These are phyloP conservation scores for Meiosimyza platycephala DNA, from an alignment of 2,888 invertebrate species.

Conservation along the genomic window DNA sequence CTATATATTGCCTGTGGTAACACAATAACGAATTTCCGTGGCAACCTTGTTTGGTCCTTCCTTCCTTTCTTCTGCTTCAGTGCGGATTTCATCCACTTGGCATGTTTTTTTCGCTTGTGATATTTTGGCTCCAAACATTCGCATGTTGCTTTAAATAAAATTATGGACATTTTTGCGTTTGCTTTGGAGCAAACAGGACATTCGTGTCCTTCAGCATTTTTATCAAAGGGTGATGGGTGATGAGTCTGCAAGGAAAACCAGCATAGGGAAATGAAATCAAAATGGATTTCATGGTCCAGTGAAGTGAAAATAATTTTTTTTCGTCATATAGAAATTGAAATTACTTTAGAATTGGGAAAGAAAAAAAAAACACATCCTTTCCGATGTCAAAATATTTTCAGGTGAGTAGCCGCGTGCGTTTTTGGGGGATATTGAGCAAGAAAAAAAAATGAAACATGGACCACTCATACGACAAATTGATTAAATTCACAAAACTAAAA, in stretches of 20 bases:
- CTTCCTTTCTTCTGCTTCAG: conserved; percentile 42
- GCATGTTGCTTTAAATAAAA: conserved; percentile 35
- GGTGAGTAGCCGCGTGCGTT: no score
- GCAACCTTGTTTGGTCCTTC: conserved; percentile 55
- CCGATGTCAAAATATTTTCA: no score
- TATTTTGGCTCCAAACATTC: conserved; percentile 21
- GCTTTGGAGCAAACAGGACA: conserved; percentile 19
- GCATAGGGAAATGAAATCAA: conserved; percentile 53
- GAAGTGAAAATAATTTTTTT: conserved; percentile 52
- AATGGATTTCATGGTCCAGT: conserved; percentile 59
- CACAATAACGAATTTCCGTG: conserved; percentile 64
- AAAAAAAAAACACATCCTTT: no score
- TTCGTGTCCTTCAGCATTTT: conserved; percentile 28
- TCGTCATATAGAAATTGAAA: conserved; percentile 45
- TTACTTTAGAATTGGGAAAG: conserved; percentile 31
- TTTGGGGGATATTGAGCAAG: no score
- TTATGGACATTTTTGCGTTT: conserved; percentile 36
- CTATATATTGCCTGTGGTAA: conserved; percentile 61
- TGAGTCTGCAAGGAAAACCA: conserved; percentile 44
- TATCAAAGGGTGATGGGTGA: neutral
- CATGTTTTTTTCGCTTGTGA: conserved; percentile 7
- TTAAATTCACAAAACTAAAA: no score
- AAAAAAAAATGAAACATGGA: no score
- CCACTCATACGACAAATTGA: no score
- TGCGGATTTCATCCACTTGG: conserved; percentile 39